These are phyloP conservation scores for Sebastes cheni DNA, from an alignment of 2,797 vertebrate genomes.

Conservation along the genomic window DNA sequence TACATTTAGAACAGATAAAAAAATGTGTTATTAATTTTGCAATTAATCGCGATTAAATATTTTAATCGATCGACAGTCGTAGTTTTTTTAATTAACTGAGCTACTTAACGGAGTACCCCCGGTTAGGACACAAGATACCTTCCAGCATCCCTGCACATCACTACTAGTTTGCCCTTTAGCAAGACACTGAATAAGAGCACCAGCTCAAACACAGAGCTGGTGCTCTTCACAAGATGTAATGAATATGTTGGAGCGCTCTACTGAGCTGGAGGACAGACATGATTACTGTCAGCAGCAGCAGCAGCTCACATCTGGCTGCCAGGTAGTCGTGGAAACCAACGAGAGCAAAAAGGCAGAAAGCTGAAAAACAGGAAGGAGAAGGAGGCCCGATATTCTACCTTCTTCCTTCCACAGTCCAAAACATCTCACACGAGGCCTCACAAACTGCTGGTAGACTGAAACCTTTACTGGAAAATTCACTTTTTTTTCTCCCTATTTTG, in stretches of 20 bases:
- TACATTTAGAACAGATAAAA: rapidly evolving
- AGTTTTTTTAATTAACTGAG: no score
- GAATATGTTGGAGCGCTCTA: not conserved
- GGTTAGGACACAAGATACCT: no score
- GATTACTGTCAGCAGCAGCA: slow-evolving; percentile 19
- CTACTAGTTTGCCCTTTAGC: not conserved
- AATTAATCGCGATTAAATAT: no score
- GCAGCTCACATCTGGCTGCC: slow-evolving; percentile 62
- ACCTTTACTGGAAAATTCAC: slow-evolving; percentile 33
- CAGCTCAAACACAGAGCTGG: not conserved
- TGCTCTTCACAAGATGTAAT: slow-evolving; percentile 6
- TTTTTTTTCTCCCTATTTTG: rapidly evolving
- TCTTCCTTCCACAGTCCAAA: slow-evolving; percentile 11
- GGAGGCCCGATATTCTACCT: slow-evolving; percentile 40
- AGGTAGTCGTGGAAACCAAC: slow-evolving; percentile 63
- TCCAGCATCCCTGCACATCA: no score
- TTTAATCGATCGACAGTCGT: no score
- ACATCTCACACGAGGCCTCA: slow-evolving; percentile 36
- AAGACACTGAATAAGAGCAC: not conserved
- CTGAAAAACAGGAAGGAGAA: slow-evolving; percentile 58
- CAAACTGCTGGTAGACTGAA: slow-evolving; percentile 33
- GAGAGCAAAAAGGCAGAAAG: slow-evolving; percentile 10
- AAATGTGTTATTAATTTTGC: no score
- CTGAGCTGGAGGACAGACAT: slow-evolving; percentile 35
- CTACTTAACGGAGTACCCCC: no score